phyloP scores from a whole-genome alignment of 2,113 vertebrate genomes.

The Archilochus colubris region DNA sequence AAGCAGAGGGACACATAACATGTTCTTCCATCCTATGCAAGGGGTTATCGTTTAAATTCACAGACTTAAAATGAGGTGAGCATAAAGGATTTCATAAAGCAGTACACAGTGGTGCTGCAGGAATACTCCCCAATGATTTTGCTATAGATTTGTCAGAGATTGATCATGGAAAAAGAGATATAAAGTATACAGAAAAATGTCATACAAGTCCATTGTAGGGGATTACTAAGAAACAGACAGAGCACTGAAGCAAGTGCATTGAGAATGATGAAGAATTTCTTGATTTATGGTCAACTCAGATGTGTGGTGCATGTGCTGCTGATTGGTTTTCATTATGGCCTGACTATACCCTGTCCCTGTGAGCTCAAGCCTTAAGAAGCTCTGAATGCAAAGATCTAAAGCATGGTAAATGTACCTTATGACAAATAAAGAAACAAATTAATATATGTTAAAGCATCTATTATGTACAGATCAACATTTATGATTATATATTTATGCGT shows the following conservation, averaged over 20 bases:
- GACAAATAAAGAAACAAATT: neutral
- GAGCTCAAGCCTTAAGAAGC: neutral
- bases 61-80: neutral
- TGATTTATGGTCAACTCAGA: fast-evolving
- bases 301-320: neutral
- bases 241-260: neutral
- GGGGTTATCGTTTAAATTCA: neutral
- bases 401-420: neutral
- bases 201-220: neutral
- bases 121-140: neutral
- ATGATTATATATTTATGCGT: too few relatives aligned
- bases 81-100: neutral
- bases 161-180: neutral
- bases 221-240: neutral
- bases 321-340: neutral
- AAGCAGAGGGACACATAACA: neutral
- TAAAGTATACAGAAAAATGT: neutral
- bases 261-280: neutral
- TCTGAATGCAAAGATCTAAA: neutral
- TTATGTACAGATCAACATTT: neutral
- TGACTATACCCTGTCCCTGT: neutral
- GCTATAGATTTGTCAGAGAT: neutral
- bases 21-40: neutral
- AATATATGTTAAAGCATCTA: neutral
- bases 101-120: neutral